Conservation (phyloP, 2,888 invertebrate genomes). For the Prosapia bicincta region DNA sequence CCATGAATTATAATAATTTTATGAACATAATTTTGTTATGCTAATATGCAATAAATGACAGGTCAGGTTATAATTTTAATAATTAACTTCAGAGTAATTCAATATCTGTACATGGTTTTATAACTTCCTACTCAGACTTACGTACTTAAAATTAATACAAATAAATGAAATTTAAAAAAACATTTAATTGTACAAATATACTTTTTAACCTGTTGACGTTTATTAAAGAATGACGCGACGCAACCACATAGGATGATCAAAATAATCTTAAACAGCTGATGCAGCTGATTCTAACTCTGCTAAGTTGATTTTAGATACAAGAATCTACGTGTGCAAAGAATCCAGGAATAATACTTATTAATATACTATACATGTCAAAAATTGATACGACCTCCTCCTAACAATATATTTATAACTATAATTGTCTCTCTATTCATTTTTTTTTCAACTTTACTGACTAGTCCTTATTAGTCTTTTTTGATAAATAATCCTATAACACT, state of each 20-base stretch:
- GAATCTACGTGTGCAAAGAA: too few relatives aligned
- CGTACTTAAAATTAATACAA: too few relatives aligned
- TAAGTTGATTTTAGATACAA: not conserved
- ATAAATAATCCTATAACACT: too few relatives aligned
- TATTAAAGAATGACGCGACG: not conserved
- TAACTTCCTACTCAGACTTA: too few relatives aligned
- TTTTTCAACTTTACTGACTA: too few relatives aligned
- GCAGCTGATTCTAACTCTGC: not conserved
- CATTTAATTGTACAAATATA: not conserved
- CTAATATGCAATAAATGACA: not conserved
- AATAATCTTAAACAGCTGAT: not conserved
- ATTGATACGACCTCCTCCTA: too few relatives aligned
- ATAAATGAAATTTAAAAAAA: too few relatives aligned
- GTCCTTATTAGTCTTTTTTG: too few relatives aligned
- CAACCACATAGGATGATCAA: not conserved
- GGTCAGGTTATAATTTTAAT: not conserved
- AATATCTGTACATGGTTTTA: not conserved
- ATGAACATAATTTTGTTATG: not conserved
- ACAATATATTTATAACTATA: too few relatives aligned
- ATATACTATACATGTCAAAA: too few relatives aligned
- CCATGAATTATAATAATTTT: not conserved
- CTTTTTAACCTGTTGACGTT: not conserved
- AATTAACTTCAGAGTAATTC: not conserved
- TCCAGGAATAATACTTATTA: too few relatives aligned
- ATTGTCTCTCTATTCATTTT: too few relatives aligned